Conservation (phyloP, 2,888 invertebrate genomes). For the Drosophila diplacantha region DNA sequence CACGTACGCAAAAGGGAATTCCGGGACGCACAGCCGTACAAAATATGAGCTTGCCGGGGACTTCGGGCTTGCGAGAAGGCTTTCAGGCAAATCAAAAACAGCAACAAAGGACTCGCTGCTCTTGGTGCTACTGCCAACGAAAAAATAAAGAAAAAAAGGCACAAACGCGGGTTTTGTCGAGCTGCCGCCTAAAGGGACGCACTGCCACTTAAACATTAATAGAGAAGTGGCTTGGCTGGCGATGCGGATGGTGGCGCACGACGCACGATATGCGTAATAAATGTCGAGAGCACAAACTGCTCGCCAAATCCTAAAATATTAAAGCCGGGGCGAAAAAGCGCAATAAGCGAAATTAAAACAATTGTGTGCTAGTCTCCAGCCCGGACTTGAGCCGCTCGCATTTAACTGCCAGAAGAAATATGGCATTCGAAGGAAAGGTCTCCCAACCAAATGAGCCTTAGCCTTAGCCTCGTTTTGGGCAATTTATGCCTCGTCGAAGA, state of each 20-base stretch:
- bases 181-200: constrained; percentile 65
- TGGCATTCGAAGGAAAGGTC: constrained; percentile 56
- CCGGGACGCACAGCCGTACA: constrained; percentile 66
- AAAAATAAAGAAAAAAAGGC: constrained; percentile 9
- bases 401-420: constrained; percentile 61
- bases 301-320: constrained; percentile 68
- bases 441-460: constrained; percentile 62
- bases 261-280: constrained; percentile 70
- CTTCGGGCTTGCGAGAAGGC: constrained; percentile 43
- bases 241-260: constrained; percentile 27
- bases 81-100: constrained; percentile 74
- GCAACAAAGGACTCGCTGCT: constrained; percentile 52
- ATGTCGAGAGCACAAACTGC: constrained; percentile 56
- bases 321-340: constrained; percentile 54
- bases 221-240: constrained; percentile 50
- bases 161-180: constrained; percentile 34
- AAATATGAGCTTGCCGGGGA: constrained; percentile 59
- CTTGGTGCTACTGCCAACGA: constrained; percentile 7
- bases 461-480: constrained; percentile 37
- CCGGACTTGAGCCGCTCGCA: constrained; percentile 20
- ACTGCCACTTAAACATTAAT: constrained; percentile 74
- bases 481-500: constrained; percentile 69
- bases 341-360: constrained; percentile 73
- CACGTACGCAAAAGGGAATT: constrained; percentile 77
- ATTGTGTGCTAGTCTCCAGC: constrained; percentile 56